A percentile compares a stretch with the other conserved stretches of the same genome.
phyloP scores from a whole-genome alignment of 2,797 vertebrate genomes.

The Sebastes glaucus region DNA sequence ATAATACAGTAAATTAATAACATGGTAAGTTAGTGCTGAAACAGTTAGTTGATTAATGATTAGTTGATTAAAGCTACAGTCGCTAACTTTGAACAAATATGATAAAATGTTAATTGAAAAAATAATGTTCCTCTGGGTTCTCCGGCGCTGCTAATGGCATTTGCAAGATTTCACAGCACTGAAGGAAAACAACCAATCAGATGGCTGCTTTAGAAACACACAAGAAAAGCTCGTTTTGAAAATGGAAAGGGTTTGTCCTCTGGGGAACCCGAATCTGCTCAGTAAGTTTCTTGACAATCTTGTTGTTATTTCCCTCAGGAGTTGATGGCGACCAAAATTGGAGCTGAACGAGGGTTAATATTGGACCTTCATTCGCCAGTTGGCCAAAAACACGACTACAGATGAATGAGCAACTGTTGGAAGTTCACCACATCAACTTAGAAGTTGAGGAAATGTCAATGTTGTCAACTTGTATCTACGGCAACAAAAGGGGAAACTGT shows the following conservation, averaged over 20 bases:
- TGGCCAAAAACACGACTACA: background rate
- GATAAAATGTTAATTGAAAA: too few species aligned
- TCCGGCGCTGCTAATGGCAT: fast-evolving
- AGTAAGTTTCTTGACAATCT: background rate
- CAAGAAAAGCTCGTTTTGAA: background rate
- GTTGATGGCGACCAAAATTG: background rate
- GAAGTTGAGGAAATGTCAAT: background rate
- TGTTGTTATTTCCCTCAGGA: background rate
- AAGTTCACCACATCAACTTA: background rate
- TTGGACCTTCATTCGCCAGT: background rate
- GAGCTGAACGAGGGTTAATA: background rate
- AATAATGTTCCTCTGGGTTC: too few species aligned
- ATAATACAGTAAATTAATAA: background rate
- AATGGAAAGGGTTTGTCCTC: background rate
- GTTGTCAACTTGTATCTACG: background rate
- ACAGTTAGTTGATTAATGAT: background rate
- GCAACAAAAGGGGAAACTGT: background rate
- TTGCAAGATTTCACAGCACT: too few species aligned
- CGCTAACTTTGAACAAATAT: too few species aligned
- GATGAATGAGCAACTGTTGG: background rate
- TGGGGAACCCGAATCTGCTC: background rate
- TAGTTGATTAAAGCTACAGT: too few species aligned
- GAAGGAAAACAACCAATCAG: too few species aligned
- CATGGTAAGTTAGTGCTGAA: background rate
- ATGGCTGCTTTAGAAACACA: too few species aligned